phyloP scores from a whole-genome alignment of 2,797 vertebrate species.

The Micropoecilia bifurca region DNA sequence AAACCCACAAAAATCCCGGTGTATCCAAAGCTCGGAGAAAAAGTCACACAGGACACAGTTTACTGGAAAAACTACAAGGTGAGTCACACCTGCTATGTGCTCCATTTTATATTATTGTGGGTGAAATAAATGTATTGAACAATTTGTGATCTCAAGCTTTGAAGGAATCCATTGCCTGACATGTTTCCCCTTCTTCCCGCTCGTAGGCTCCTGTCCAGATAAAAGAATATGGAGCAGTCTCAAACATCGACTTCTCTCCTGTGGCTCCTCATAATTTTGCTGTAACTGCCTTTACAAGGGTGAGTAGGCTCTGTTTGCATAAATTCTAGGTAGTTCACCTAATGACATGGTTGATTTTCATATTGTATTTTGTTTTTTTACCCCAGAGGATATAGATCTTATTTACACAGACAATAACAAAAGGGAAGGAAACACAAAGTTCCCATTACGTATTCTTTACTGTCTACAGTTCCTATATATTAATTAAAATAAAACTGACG shows the following conservation, averaged over 20 bases:
- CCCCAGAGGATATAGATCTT: background rate
- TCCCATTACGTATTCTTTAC: background rate
- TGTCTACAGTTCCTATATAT: background rate
- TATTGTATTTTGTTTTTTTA: background rate
- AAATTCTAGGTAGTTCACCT: background rate
- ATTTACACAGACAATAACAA: background rate
- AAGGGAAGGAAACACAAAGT: background rate
- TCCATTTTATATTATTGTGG: background rate
- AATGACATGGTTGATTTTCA: background rate
- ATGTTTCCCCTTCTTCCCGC: background rate
- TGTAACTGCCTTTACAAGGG: slow-evolving; percentile 93
- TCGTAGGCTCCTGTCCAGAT: slow-evolving; percentile 91
- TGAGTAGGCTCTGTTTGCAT: slow-evolving; percentile 68
- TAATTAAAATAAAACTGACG: background rate
- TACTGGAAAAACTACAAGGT: slow-evolving; percentile 95
- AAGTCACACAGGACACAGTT: slow-evolving; percentile 90
- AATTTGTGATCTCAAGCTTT: background rate
- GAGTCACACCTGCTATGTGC: background rate
- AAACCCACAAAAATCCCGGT: slow-evolving; percentile 87
- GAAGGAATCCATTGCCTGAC: background rate
- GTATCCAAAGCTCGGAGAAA: slow-evolving; percentile 89
- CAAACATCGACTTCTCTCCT: slow-evolving; percentile 90
- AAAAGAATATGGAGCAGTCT: slow-evolving; percentile 94
- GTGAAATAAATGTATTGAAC: background rate
- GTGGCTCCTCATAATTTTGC: slow-evolving; percentile 91